Percentiles rank a stretch among this genome's conserved stretches.
Evolutionary conservation across 2,113 vertebrate genomes (phyloP).

Genomic region (Plectropomus leopardus): DNA sequence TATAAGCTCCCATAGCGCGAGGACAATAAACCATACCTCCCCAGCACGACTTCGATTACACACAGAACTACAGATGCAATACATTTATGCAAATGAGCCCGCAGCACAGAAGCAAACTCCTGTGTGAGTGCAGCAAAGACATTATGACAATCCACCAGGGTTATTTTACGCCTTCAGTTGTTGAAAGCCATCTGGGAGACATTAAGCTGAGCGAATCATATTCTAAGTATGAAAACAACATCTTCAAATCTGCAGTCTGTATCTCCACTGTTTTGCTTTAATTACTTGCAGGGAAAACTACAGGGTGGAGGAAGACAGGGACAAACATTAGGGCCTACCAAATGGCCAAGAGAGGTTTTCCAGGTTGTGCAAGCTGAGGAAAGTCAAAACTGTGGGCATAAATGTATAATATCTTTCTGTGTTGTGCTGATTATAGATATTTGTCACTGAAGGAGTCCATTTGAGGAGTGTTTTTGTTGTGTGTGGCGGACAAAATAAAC

Average conservation of each 20-base stretch:
- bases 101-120: conserved; percentile 9
- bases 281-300: conserved; percentile 40
- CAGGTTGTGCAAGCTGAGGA: conserved; percentile 32
- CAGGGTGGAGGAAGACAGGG: conserved; percentile 19
- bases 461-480: conserved; percentile 12
- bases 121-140: conserved; percentile 21
- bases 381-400: not conserved
- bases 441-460: not conserved
- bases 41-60: conserved; percentile 22
- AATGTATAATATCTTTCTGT: not conserved
- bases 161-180: conserved; percentile 46
- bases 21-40: conserved; percentile 37
- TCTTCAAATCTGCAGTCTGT: conserved; percentile 30
- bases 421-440: conserved; percentile 1
- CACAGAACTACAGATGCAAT: conserved; percentile 22
- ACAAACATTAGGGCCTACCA: conserved; percentile 1
- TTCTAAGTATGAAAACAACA: conserved; percentile 43
- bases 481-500: conserved; percentile 27
- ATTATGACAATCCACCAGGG: conserved; percentile 37
- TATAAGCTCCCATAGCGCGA: conserved; percentile 37
- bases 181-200: conserved; percentile 61
- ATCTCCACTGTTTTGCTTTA: conserved; percentile 38
- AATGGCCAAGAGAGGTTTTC: not conserved
- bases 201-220: conserved; percentile 58
- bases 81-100: conserved; percentile 19